Percentiles rank a stretch among this genome's conserved stretches.
Evolutionary conservation across 2,113 vertebrate species (phyloP).

Genomic region (Scomber scombrus): DNA sequence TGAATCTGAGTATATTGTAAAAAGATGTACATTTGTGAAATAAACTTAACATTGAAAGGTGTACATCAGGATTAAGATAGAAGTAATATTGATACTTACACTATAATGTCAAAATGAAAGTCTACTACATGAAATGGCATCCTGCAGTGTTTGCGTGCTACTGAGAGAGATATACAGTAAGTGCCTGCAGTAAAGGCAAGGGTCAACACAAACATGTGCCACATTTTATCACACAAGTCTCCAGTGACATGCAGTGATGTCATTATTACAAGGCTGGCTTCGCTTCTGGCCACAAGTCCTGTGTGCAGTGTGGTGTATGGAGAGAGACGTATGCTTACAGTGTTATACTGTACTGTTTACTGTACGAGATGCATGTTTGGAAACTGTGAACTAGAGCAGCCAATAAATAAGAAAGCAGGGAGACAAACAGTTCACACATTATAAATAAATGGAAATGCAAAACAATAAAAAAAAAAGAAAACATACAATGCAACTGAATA

Average conservation of each 20-base stretch:
- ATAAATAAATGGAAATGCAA: not conserved
- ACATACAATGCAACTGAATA: not conserved
- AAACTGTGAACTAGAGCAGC: no score
- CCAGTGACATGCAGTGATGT: not conserved
- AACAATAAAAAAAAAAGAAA: not conserved
- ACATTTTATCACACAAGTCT: slow-evolving; percentile 34
- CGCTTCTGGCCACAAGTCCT: slow-evolving; percentile 9
- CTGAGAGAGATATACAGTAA: not conserved
- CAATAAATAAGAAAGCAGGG: not conserved
- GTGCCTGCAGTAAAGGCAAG: slow-evolving; percentile 26
- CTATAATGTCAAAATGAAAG: not conserved
- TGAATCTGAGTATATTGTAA: no score
- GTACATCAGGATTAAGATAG: no score
- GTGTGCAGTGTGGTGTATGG: not conserved
- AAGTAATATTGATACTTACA: no score
- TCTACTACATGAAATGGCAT: not conserved
- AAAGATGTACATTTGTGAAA: not conserved
- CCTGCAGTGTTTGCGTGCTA: not conserved
- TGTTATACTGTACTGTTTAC: not conserved
- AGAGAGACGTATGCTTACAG: not conserved
- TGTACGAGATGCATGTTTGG: not conserved
- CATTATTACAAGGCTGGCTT: not conserved
- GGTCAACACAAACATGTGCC: slow-evolving; percentile 36
- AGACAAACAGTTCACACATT: not conserved
- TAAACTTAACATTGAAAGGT: not conserved